phyloP scores from a whole-genome alignment of 2,888 invertebrate genomes.

The Apocheima hispidaria region DNA sequence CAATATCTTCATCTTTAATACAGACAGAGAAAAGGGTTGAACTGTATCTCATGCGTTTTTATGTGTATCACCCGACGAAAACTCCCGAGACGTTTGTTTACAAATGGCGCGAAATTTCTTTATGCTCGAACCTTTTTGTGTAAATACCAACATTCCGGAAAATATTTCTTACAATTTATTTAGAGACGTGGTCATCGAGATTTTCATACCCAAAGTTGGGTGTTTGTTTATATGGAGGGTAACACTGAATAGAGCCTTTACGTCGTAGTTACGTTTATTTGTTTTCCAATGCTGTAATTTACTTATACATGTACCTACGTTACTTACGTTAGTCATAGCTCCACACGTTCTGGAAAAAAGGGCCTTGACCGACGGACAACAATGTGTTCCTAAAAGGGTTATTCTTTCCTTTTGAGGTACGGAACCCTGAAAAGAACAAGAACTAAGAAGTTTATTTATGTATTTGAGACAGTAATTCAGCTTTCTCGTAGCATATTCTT shows the following conservation, averaged over 20 bases:
- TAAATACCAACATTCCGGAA: constrained; percentile 51
- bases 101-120: constrained; percentile 67
- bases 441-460: neutral
- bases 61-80: constrained; percentile 45
- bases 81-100: constrained; percentile 57
- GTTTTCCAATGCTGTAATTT: neutral
- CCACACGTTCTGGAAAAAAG: neutral
- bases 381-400: too few relatives aligned
- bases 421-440: neutral
- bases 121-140: constrained; percentile 61
- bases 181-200: constrained; percentile 20
- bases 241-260: constrained; percentile 12
- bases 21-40: constrained; percentile 41
- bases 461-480: neutral
- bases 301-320: neutral
- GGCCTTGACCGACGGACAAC: too few relatives aligned
- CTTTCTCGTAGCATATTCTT: neutral
- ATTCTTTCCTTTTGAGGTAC: neutral
- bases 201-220: constrained; percentile 16
- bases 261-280: neutral
- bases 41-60: constrained; percentile 51
- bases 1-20: constrained; percentile 39
- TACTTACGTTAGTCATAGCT: neutral
- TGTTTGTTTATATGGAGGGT: constrained; percentile 27
- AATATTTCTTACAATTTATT: constrained; percentile 52